Percentiles rank a stretch among this genome's conserved stretches.
These are phyloP conservation scores for Cuniculus paca DNA, from an alignment of 2,797 vertebrate genomes.

Conservation along the genomic window DNA sequence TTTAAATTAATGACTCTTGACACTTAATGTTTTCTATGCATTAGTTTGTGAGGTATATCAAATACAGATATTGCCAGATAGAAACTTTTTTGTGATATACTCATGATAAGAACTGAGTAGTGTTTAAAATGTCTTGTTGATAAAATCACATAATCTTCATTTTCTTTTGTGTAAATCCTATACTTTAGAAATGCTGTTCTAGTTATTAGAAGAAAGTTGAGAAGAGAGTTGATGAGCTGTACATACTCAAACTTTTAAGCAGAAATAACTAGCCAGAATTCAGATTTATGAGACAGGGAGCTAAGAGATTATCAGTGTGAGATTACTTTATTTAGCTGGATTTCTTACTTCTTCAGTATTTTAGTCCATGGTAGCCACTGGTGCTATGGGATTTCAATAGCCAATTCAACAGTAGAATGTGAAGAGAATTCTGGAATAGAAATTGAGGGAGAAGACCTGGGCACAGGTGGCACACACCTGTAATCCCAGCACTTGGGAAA, in stretches of 20 bases:
- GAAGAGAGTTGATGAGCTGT: conserved; percentile 31
- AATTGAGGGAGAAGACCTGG: background rate
- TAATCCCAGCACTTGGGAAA: background rate
- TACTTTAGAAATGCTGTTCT: conserved; percentile 26
- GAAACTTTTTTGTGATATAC: conserved; percentile 34
- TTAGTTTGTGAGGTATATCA: conserved; percentile 14
- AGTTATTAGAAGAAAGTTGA: background rate
- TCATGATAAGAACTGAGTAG: conserved; percentile 14
- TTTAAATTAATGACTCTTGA: conserved; percentile 54
- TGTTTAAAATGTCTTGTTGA: conserved; percentile 42
- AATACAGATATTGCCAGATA: background rate
- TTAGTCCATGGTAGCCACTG: background rate
- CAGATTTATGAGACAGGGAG: background rate
- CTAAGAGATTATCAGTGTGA: background rate
- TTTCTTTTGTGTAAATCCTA: background rate
- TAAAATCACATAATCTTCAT: conserved; percentile 6
- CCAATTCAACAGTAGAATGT: background rate
- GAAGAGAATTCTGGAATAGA: conserved; percentile 34
- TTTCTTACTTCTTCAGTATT: conserved; percentile 44
- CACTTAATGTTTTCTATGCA: background rate
- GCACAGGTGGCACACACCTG: background rate
- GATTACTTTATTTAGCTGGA: background rate
- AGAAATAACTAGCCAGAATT: conserved; percentile 38
- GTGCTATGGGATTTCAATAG: background rate
- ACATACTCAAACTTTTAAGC: background rate